Evolutionary conservation across 2,797 vertebrate species (phyloP).

Genomic region (Varecia variegata): DNA sequence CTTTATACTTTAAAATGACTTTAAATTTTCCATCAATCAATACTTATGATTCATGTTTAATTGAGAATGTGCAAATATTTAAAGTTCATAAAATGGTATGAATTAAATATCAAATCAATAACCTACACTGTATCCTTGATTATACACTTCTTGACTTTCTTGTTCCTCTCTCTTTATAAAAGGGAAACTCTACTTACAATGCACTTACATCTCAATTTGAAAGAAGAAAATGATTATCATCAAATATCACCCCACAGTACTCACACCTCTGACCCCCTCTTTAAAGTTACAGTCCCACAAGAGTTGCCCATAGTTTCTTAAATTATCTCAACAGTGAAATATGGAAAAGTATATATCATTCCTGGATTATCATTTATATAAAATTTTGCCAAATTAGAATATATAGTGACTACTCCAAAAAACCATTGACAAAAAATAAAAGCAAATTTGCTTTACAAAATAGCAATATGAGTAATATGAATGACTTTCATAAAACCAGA

Average conservation of each 20-base stretch:
- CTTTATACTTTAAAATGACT: background rate
- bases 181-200: background rate
- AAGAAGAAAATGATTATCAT: background rate
- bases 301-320: background rate
- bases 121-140: background rate
- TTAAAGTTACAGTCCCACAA: background rate
- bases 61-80: background rate
- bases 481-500: background rate
- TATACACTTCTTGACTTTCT: background rate
- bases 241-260: background rate
- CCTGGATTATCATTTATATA: background rate
- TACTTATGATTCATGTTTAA: conserved; percentile 13
- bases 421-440: background rate
- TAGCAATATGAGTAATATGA: background rate
- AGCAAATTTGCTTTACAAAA: background rate
- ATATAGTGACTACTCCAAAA: background rate
- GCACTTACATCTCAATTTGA: background rate
- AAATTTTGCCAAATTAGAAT: background rate
- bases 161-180: background rate
- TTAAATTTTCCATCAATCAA: background rate
- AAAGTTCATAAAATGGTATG: background rate
- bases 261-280: background rate
- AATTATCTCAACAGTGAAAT: background rate
- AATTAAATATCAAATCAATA: conserved; percentile 19
- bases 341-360: background rate